Base-by-base conservation (phyloP, 2,888 invertebrate genomes). In the Germaria angustata region DNA sequence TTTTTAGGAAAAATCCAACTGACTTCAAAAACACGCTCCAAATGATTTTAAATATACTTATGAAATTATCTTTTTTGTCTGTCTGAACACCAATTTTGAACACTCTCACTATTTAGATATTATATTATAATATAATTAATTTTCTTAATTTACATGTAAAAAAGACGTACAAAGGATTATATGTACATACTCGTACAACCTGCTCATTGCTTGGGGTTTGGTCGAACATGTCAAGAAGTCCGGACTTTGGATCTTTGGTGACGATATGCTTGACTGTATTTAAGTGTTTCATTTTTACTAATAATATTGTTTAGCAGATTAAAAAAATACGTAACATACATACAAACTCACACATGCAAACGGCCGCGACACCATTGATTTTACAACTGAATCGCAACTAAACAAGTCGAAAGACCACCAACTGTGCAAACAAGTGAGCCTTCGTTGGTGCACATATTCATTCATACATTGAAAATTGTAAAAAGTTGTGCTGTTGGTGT, bases 391-490 rank as follows among this genome's bases (percentile, higher is more conserved):
- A 61, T 72, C 44, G 36, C 22, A 53, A 72, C 71, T 53, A 46
- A 34, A 51, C 34, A 68, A 72, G 46, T 65, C 57, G 15, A 61
- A 53, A 66, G 84, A 84, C 84, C 84, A 84, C 84, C 84, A 81
- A 84, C 84, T 76, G 78, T 44, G 83, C 65, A 44, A 22, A 55
- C 44, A 53, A 75, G 13, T n/a, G 13, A 36, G 41, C 17, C 11
- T n/a, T 22, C 17, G 8, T 34, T 34, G 6, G 2, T 39, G 41
- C 5, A 6, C 34, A 17, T 39, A 41, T 63, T 28, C 11, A n/a
- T 55, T 13, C n/a, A 22, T 9, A 44, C 32, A 22, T 20, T 2
- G 4, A 51, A 11, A 24, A 24, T 15, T 49, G n/a, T 51, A 28
- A 15, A 1, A 41, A 15, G 3, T 11, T n/a, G n/a, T n/a, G n/a